Evolutionary conservation across 2,797 vertebrate species (phyloP).

Genomic region (Phrynocephalus guinanensis): DNA sequence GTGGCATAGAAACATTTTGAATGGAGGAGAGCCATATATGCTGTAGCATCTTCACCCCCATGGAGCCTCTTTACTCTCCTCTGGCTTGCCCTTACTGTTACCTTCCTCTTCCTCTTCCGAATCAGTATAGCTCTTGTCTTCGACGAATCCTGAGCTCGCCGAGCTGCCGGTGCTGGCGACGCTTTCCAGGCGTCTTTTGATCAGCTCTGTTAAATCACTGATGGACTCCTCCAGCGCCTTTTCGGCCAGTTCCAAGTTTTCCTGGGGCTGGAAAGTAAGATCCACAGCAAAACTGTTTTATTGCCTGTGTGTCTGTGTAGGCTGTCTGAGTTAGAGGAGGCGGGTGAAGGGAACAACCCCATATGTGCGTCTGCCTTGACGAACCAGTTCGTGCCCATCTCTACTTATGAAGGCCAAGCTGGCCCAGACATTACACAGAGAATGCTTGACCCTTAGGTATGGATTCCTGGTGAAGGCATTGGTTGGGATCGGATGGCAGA

Average conservation of each 20-base stretch:
- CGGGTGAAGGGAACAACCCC: no score
- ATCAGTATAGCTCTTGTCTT: conserved; percentile 97
- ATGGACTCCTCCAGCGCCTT: conserved; percentile 80
- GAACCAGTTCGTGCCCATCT: no score
- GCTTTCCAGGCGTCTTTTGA: conserved; percentile 92
- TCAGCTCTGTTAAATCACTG: conserved; percentile 87
- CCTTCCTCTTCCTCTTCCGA: conserved; percentile 96
- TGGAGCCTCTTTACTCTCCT: background rate
- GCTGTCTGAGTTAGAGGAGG: no score
- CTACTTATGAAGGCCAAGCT: no score
- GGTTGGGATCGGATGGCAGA: no score
- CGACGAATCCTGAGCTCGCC: conserved; percentile 93
- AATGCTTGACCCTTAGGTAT: no score
- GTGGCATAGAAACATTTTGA: no score
- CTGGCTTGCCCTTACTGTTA: conserved; percentile 65
- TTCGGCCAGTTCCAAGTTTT: conserved; percentile 79
- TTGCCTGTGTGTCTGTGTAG: background rate
- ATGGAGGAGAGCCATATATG: no score
- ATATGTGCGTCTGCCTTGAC: no score
- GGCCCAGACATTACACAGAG: no score
- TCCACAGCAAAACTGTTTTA: background rate
- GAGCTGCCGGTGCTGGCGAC: conserved; percentile 95
- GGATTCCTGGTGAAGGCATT: no score
- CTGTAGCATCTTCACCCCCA: no score
- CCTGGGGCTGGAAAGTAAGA: conserved; percentile 80